A percentile compares a stretch with the other conserved stretches of the same genome.
These are phyloP conservation scores for Leptopilina myrica DNA, from an alignment of 2,888 invertebrate genomes.

Conservation along the genomic window DNA sequence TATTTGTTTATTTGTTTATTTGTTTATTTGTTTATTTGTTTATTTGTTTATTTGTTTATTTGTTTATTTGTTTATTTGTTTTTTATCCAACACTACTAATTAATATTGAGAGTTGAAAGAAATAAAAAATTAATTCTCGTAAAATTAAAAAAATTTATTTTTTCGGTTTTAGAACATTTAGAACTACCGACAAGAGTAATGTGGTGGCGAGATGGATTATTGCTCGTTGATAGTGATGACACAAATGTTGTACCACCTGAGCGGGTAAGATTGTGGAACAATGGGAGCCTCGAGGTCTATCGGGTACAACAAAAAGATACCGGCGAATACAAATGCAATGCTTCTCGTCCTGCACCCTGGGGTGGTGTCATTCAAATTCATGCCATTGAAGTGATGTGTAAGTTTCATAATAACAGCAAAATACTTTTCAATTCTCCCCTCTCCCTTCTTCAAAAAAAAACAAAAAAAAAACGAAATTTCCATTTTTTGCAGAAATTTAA, in stretches of 20 bases:
- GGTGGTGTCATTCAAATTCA: slow-evolving; percentile 85
- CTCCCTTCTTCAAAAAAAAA: background rate
- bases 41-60: too few species aligned
- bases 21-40: too few species aligned
- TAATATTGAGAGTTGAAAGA: background rate
- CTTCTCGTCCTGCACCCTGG: slow-evolving; percentile 82
- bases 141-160: background rate
- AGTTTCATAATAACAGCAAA: slow-evolving; percentile 71
- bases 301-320: slow-evolving; percentile 80
- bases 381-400: slow-evolving; percentile 88
- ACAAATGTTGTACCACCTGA: slow-evolving; percentile 77
- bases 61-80: too few species aligned
- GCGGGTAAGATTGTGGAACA: slow-evolving; percentile 81
- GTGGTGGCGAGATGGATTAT: slow-evolving; percentile 71
- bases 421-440: background rate
- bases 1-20: too few species aligned
- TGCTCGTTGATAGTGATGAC: slow-evolving; percentile 82
- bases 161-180: slow-evolving; percentile 34
- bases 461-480: too few species aligned
- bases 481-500: too few species aligned
- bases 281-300: slow-evolving; percentile 85
- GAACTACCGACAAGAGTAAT: slow-evolving; percentile 65
- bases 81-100: too few species aligned
- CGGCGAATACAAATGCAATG: slow-evolving; percentile 84
- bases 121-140: background rate